Base-by-base conservation (phyloP, 2,888 invertebrate genomes). In the Eupithecia exiguata region DNA sequence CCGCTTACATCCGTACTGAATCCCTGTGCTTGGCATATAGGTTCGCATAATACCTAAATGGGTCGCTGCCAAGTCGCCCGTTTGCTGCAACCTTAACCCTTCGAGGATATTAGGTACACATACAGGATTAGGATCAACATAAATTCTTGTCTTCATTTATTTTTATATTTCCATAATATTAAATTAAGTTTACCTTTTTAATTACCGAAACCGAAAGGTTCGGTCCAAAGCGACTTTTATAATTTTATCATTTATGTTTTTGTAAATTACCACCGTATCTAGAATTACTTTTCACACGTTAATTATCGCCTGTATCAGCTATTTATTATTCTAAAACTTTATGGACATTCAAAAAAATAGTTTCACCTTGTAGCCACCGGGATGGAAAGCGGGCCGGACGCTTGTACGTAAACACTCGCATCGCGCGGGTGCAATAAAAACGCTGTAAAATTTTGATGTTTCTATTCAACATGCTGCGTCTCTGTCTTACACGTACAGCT, bases 381-480 rank as follows among this genome's bases (percentile, higher is more conserved):
- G 84, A 83, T 82, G 80, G 78, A 86, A 86, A 86, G 79, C 84
- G 79, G 82, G 89, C 92, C 92, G 92, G 92, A 93, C 92, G 91
- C 89, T 81, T 77, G 80, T 88, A 82, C 88, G 90, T 93, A 93
- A 93, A 94, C 93, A 93, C 85, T 82, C 81, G 82, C 82, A 89
- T 87, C 91, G 85, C 89, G 89, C 87, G 86, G 79, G 87, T 90
- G 93, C 91, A 92, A 92, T 94, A 94, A 94, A 94, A 93, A 93
- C 82, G 93, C 90, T 93, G 93, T 94, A 93, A 94, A 94, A 93
- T 93, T 94, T 94, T 94, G 92, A 94, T 94, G 94, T 94, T 92
- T 93, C 93, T 93, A 93, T 94, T 92, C 92, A 91, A 87, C 82
- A 84, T 83, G 82, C n/a, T 58, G 83, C 77, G 46, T 90, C 88